phyloP scores from a whole-genome alignment of 2,113 vertebrate genomes.

The Saimiri boliviensis region DNA sequence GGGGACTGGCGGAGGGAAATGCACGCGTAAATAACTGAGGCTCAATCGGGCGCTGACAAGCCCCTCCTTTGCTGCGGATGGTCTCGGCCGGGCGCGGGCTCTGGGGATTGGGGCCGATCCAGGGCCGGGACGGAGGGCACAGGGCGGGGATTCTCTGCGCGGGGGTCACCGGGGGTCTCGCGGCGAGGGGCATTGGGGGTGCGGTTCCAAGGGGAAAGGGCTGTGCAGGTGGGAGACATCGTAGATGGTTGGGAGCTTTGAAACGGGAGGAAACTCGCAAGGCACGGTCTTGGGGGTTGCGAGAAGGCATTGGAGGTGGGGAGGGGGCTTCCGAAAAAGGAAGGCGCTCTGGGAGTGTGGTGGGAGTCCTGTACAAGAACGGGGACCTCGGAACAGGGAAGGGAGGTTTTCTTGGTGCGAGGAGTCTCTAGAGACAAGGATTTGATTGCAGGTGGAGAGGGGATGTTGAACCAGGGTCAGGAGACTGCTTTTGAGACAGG shows the following conservation, averaged over 20 bases:
- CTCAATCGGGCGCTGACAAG: not conserved
- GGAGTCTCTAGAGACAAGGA: not conserved
- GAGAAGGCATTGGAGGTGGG: not conserved
- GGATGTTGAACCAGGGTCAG: not conserved
- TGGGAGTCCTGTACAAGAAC: not conserved
- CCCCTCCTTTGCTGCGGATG: not conserved
- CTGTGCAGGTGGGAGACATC: not conserved
- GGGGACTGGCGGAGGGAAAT: conserved; percentile 25
- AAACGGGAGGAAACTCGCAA: not conserved
- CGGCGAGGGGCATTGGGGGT: not conserved
- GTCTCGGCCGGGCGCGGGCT: conserved; percentile 50
- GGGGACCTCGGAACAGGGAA: not conserved
- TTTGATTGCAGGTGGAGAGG: not conserved
- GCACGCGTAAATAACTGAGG: not conserved
- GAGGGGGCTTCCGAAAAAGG: not conserved
- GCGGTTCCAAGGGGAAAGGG: not conserved
- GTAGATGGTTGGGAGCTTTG: not conserved
- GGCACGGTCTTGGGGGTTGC: not conserved
- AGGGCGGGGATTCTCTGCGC: not conserved
- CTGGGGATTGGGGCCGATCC: not conserved
- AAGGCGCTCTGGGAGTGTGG: not conserved
- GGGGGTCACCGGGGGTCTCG: not conserved
- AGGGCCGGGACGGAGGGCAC: not conserved
- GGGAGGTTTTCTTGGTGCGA: not conserved
- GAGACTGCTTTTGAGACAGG: not conserved